Evolutionary conservation across 1,140 invertebrate genomes (phyloP), one percentile per base, ranked within the genome.

Genomic region (Ips nitidus): DNA sequence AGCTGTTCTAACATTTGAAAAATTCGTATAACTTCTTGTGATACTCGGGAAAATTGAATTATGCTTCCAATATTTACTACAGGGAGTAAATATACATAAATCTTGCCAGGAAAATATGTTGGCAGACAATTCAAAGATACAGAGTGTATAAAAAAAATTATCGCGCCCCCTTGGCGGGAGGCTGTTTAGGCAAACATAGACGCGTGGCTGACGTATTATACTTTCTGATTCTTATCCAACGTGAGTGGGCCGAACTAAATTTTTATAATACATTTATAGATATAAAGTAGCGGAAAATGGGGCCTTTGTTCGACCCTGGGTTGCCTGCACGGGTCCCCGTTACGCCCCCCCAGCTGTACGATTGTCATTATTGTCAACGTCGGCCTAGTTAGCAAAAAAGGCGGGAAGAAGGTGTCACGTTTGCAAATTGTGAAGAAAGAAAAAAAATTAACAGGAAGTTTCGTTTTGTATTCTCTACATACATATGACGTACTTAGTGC

Each of bases 191-290:
- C 41, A 63, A 63, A 63, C 61, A 63, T 52, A 50, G 36, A 52
- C 61, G 61, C 61, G 61, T 63, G 47, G 41, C 47, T 52, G 5
- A 41, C n/a, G 50, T 38, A 63, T 39, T 40, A 52, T 63, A 38
- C 40, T 5, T 43, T 60, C 41, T 60, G 58, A 60, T 60, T 60
- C 45, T 60, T 60, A 60, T 60, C 58, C 6, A 45, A 52, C 38
- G 45, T 55, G 45, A 41, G 61, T 52, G 22, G 61, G 61, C 38
- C 38, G 61, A 22, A 52, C 61, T 3, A 39, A 40, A 63, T 63
- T 63, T 52, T 63, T 6, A 38, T 63, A 63, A 63, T 52, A 50
- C 41, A 63, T 63, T 63, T 63, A 63, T 38, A 52, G 61, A 63
- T 63, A 63, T 50, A 63, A 63, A 63, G 40, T 63, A 52, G 50